Base-by-base conservation (phyloP, 2,888 invertebrate genomes). In the Vesta saturnalis region DNA sequence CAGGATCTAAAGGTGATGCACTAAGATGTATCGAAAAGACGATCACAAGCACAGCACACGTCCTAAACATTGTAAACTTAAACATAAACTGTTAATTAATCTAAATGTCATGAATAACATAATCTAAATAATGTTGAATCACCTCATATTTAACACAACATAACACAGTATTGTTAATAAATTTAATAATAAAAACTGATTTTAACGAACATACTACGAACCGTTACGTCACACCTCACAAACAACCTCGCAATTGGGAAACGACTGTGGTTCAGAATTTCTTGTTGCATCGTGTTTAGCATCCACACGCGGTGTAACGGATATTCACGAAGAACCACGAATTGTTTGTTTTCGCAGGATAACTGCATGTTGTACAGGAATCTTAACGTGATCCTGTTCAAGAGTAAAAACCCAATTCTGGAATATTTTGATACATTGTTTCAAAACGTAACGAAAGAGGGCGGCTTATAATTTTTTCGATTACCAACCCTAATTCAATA, bases 1-100 rank as follows among this genome's bases (percentile, higher is more conserved):
- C 75, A 70, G 79, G 79, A 76, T 79, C 78, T 76, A 79, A 77
- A 75, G 79, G 79, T 72, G 79, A 76, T 70, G 77, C 75, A 66
- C 74, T 75, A 73, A 78, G 74, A 75, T 74, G 76, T 60, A 73
- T 74, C 73, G 70, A 60, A 66, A 76, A 70, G 71, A 73, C 77
- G 74, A 77, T 74, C 77, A 79, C 78, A 64, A 75, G 66, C 73
- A 79, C 76, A 73, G 73, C 77, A 79, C 78, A 72, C 67, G 72
- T 77, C 75, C 75, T 68, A 68, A 76, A 74, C 78, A 78, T 79
- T 76, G 77, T 78, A 76, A 74, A 67, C 70, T 71, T 69, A 72
- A 72, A 66, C 70, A 71, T 75, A 73, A 76, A 75, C 77, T 75
- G 73, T 64, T 64, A 69, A 64, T 69, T 69, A 76, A 72, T 76